Conservation (phyloP, 1,140 invertebrate genomes). For the Hyles vespertilio region DNA sequence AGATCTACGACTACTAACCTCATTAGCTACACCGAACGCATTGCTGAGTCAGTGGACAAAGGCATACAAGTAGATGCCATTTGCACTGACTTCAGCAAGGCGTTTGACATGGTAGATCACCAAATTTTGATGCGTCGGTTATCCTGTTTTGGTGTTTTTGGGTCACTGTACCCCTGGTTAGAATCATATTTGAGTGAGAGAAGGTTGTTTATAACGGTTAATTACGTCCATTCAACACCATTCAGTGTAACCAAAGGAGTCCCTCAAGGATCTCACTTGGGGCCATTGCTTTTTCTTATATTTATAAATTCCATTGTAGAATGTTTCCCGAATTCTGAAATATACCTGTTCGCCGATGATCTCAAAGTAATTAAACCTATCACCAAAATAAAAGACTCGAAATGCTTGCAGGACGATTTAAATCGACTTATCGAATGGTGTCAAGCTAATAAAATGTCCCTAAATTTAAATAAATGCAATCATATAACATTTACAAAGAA, state of each 20-base stretch:
- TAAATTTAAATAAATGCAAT: neutral
- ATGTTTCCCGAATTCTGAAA: constrained; percentile 5
- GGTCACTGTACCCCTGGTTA: constrained; percentile 4
- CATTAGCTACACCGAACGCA: constrained; percentile 1
- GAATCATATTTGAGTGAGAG: constrained; percentile 7
- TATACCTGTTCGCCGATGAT: constrained; percentile 13
- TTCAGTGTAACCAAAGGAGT: constrained; percentile 5
- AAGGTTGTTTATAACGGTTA: constrained; percentile 1
- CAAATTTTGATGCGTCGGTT: constrained; percentile 8
- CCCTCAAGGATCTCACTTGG: constrained; percentile 13
- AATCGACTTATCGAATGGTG: constrained; percentile 9
- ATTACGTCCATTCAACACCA: neutral
- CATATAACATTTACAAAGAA: neutral
- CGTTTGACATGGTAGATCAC: constrained; percentile 16
- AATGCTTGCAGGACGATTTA: neutral
- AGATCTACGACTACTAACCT: constrained; percentile 14
- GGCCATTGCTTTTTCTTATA: constrained; percentile 11
- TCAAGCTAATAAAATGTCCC: neutral
- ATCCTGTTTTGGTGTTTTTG: constrained; percentile 5
- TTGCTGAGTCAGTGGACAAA: constrained; percentile 7
- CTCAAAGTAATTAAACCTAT: constrained; percentile 7
- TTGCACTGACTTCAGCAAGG: constrained; percentile 19
- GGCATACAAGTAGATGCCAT: constrained; percentile 12
- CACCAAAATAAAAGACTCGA: neutral
- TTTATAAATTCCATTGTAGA: constrained; percentile 13